Base-by-base conservation (phyloP, 2,888 invertebrate genomes). In the Lasioglossum malachurum region DNA sequence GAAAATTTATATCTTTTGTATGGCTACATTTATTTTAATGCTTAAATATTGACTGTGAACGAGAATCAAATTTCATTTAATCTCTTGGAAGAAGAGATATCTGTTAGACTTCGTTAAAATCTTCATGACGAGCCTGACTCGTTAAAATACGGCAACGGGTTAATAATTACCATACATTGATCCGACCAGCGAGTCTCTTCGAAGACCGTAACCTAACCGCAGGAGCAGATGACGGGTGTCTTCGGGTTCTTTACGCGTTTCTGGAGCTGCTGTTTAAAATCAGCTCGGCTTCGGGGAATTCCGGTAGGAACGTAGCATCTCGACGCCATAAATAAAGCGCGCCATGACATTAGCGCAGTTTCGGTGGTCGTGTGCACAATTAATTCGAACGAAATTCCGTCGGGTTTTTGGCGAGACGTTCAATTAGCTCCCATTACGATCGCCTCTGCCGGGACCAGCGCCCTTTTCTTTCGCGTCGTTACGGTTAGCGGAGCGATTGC, bases 341-440 rank as follows among this genome's bases (percentile, higher is more conserved):
- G 19, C 19, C 8, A 35, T 31, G 67, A 67, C 35, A 67, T 67
- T 67, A 67, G 14, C 35, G 31, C 8, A 1, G 31, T 35, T 19
- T 35, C 67, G 19, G 16, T 4, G 2, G 38, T 5, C 23, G 12
- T 4, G 12, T 4, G 38, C 8, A 10, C 69, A 41, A 69, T 69
- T 69, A 69, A 69, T 38, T 69, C 23, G 12, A 1, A 12, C 23
- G 23, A 38, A 69, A 69, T 41, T 41, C 31, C 67, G 35, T 64
- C 64, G 31, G 23, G 1, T 31, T 31, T 67, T 38, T 19, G 23
- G 38, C 69, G 67, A 38, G 38, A 69, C 69, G 69, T 69, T 69
- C 84, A 84, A 84, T 84, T 84, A 84, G 14, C 27, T 27, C 16
- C 84, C 83, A 84, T 84, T 84, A 83, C 75, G 57, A 41, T 49